Base-by-base conservation (phyloP, 2,797 vertebrate genomes). In the Protonibea diacanthus region DNA sequence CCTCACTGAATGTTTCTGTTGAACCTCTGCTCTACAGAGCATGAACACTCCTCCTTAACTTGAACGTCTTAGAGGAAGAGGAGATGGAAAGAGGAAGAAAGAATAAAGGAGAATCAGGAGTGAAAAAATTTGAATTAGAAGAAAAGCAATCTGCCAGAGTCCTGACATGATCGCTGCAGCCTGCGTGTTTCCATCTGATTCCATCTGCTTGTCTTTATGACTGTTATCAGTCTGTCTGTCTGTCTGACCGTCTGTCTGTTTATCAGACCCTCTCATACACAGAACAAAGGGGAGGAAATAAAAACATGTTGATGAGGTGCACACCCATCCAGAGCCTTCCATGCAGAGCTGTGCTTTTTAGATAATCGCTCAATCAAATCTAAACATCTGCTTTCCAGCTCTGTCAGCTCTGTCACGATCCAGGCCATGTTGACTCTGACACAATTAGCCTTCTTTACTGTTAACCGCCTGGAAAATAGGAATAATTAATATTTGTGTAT, bases 141-240 rank as follows among this genome's bases (percentile, higher is more conserved):
- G 48, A 62, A 42, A 69, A 49, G 13, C 15, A 29, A 27, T 49
- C 29, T 49, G 79, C 68, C 82, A 67, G 18, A 71, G 33, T 21
- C 2, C 2, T 6, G 64, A 45, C 13, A 21, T 21, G 29, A 73
- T 29, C 60, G 56, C 82, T 63, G n/a, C 64, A 70, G 72, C 70
- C 53, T 77, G 78, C 38, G 59, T 81, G 78, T 84, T 69, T 77
- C 48, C 23, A 17, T 71, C n/a, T 1, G 25, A 27, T 58, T 85
- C 80, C 85, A 89, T 85, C 80, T 84, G 82, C 74, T 82, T 20
- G 69, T 72, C 75, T 77, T 74, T 63, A 77, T n/a, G 56, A 44
- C 72, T 76, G 74, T 71, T 64, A 69, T 82, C 67, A 6, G 45
- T 71, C 70, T 59, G 70, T 56, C 69, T 47, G 78, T 65, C 33